phyloP scores from a whole-genome alignment of 2,888 invertebrate species.

The Atethmia centrago region DNA sequence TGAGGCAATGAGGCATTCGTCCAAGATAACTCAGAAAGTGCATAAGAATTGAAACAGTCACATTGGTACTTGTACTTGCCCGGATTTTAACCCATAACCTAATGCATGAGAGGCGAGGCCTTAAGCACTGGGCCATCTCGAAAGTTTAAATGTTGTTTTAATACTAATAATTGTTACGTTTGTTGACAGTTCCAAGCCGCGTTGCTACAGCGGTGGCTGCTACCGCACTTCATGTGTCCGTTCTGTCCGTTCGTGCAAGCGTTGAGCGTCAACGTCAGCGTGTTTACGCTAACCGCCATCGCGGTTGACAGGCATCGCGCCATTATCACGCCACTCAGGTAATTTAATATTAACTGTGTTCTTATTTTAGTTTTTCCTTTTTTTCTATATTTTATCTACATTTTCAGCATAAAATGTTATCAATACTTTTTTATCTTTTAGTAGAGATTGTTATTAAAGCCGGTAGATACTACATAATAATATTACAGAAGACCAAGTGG shows the following conservation, averaged over 20 bases:
- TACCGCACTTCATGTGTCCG: slow-evolving; percentile 96
- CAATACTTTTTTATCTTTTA: background rate
- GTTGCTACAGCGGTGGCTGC: slow-evolving; percentile 95
- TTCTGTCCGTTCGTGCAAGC: slow-evolving; percentile 97
- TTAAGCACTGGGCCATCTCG: background rate
- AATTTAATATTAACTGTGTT: slow-evolving; percentile 66
- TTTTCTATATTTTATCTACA: background rate
- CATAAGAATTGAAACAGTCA: background rate
- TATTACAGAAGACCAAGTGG: background rate
- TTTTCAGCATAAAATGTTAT: background rate
- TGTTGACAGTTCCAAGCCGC: slow-evolving; percentile 95
- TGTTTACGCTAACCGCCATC: slow-evolving; percentile 96
- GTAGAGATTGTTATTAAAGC: background rate
- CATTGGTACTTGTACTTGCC: background rate
- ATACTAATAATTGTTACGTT: slow-evolving; percentile 32
- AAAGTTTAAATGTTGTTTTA: slow-evolving; percentile 5
- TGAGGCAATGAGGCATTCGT: too few species aligned
- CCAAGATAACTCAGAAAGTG: background rate
- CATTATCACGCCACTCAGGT: slow-evolving; percentile 94
- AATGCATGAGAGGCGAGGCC: background rate
- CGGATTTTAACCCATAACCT: background rate
- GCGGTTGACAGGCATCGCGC: slow-evolving; percentile 96
- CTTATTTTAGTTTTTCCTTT: slow-evolving; percentile 5
- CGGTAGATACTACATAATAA: background rate
- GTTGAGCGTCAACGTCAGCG: slow-evolving; percentile 96